phyloP scores from a whole-genome alignment of 2,113 vertebrate species.

The Indicator maculatus region DNA sequence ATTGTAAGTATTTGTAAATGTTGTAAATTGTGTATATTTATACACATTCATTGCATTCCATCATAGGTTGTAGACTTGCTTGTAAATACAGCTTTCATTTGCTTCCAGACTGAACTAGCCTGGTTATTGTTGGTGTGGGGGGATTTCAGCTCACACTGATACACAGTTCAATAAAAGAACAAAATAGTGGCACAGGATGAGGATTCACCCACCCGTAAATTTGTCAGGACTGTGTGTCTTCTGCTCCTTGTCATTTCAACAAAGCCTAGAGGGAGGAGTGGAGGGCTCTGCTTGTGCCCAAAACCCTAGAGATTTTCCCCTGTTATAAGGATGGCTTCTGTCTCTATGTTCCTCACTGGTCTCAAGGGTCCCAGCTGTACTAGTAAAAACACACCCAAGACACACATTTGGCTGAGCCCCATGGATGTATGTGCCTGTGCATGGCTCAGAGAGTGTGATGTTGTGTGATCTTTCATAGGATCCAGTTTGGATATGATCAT shows the following conservation, averaged over 20 bases:
- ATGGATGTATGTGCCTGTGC: accelerated
- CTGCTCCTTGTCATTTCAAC: neutral
- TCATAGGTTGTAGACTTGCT: too few relatives aligned
- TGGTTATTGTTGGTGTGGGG: too few relatives aligned
- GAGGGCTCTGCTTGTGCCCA: neutral
- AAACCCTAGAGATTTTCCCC: neutral
- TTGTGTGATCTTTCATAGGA: neutral
- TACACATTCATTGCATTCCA: too few relatives aligned
- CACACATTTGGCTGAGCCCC: neutral
- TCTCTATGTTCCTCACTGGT: neutral
- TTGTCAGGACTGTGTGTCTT: neutral
- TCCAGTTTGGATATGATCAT: neutral
- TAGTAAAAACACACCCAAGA: neutral
- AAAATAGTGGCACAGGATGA: neutral
- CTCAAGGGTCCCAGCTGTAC: neutral
- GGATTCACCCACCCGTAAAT: neutral
- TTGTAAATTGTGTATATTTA: too few relatives aligned
- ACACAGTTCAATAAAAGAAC: neutral
- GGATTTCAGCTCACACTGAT: too few relatives aligned
- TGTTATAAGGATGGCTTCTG: neutral
- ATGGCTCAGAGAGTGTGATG: accelerated
- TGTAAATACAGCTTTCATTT: too few relatives aligned
- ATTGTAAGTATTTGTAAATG: too few relatives aligned
- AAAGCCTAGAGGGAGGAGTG: neutral
- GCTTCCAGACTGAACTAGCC: too few relatives aligned